Base-by-base conservation (phyloP, 2,113 vertebrate genomes). In the Coptodon bakossiorum region DNA sequence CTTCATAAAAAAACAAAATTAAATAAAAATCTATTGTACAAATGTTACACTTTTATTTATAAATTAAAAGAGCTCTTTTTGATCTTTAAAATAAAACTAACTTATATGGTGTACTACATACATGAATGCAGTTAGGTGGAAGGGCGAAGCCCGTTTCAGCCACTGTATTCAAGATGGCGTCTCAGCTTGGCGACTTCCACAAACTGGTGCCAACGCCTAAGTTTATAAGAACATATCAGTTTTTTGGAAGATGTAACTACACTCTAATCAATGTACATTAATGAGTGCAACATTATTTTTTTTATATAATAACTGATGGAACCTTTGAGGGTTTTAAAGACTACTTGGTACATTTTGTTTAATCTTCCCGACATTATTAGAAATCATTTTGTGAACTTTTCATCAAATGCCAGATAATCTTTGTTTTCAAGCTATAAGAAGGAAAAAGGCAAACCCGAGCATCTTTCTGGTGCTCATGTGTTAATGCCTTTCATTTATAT, bases 1-100 rank as follows among this genome's bases (percentile, higher is more conserved):
- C 16, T n/a, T 78, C 43, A 7, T 50, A 19, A 50, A 50, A 78
- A 31, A 31, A 0, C 2, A 0, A 48, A 76, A 48, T 7, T 7
- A 40, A 3, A 7, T 13, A 3, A 68, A 68, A 68, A 5, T 38
- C 3, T 0, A 13, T 40, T 0, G 36, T 68, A 12, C 63, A 68
- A 14, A 68, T 12, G 11, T 40, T 40, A 40, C 4, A 40, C 36
- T 38, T 38, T 24, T 14, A 68, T 68, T 40, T 22, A 68, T 22
- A 22, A 22, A 38, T 9, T 40, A 22, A 68, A 3, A 40, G 36
- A 40, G 36, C 19, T 68, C 12, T 14, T 24, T 9, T 11, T 40
- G n/a, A 40, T 13, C 63, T 68, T 68, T 68, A 13, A 68, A 68
- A 13, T 22, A 4, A 71, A 71, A 40, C 11, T 68, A 68, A 22